Conservation (phyloP, 2,113 vertebrate species). For the Limnothrissa miodon region DNA sequence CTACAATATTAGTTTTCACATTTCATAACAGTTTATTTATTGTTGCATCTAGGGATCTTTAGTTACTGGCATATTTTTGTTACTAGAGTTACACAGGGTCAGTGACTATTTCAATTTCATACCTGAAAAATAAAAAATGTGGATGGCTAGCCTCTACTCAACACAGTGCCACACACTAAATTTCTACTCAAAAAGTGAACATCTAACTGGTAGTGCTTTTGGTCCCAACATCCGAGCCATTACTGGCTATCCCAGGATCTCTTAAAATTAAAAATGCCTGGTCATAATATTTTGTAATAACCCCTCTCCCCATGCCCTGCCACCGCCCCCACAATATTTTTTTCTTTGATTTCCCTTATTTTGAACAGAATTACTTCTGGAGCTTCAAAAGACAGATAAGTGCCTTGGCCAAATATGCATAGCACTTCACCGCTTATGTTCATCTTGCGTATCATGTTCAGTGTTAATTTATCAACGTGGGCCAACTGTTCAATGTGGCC, state of each 20-base stretch:
- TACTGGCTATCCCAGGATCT: neutral
- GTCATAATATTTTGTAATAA: neutral
- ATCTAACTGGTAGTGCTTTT: neutral
- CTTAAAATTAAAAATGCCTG: neutral
- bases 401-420: conserved; percentile 62
- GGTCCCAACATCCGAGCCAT: neutral
- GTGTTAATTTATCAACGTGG: neutral
- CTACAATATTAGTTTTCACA: conserved; percentile 29
- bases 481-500: conserved; percentile 18
- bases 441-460: conserved; percentile 38
- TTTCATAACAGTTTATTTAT: conserved; percentile 31
- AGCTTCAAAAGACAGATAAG: conserved; percentile 51
- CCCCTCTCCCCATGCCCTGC: no score
- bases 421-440: conserved; percentile 19
- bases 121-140: neutral
- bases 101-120: neutral
- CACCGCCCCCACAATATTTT: no score
- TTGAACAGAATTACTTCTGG: conserved; percentile 41
- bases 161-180: no score
- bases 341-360: conserved; percentile 11
- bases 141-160: neutral
- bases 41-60: neutral
- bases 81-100: neutral
- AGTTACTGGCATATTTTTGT: neutral
- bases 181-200: no score